Evolutionary conservation across 2,797 vertebrate genomes (phyloP).

Genomic region (Yasuhikotakia modesta): DNA sequence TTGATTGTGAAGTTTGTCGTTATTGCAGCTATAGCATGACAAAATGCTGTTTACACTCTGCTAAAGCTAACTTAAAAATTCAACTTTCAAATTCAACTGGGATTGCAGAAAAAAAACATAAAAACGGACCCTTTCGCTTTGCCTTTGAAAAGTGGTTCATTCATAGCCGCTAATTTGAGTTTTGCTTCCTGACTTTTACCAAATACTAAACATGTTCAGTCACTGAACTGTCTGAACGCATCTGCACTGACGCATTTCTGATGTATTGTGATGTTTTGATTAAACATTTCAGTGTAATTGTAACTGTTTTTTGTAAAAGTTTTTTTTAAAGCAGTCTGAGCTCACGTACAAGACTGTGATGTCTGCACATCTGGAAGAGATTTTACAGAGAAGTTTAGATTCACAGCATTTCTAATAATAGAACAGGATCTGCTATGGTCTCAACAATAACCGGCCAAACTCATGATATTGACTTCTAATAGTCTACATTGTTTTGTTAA

Average conservation of each 20-base stretch:
- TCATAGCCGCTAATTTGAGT: too few relatives aligned
- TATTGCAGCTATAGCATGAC: too few relatives aligned
- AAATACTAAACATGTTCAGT: neutral
- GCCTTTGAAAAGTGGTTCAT: too few relatives aligned
- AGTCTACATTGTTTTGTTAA: neutral
- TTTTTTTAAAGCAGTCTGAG: constrained; percentile 7
- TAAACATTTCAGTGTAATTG: constrained; percentile 4
- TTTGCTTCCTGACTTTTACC: neutral
- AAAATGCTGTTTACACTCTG: too few relatives aligned
- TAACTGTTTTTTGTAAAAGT: neutral
- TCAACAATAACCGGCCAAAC: constrained; percentile 6
- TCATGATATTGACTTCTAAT: constrained; percentile 4
- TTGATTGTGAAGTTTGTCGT: too few relatives aligned
- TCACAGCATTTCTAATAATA: constrained; percentile 31
- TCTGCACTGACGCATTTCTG: neutral
- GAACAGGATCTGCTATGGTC: neutral
- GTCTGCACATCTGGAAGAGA: constrained; percentile 60
- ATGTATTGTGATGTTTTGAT: neutral
- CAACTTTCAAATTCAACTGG: too few relatives aligned
- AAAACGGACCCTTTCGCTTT: too few relatives aligned
- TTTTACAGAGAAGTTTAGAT: constrained; percentile 44
- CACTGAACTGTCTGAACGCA: neutral
- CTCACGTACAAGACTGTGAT: constrained; percentile 34
- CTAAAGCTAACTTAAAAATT: too few relatives aligned
- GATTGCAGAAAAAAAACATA: too few relatives aligned